Conservation (phyloP, 2,113 vertebrate genomes). For the Pteropus alecto region DNA sequence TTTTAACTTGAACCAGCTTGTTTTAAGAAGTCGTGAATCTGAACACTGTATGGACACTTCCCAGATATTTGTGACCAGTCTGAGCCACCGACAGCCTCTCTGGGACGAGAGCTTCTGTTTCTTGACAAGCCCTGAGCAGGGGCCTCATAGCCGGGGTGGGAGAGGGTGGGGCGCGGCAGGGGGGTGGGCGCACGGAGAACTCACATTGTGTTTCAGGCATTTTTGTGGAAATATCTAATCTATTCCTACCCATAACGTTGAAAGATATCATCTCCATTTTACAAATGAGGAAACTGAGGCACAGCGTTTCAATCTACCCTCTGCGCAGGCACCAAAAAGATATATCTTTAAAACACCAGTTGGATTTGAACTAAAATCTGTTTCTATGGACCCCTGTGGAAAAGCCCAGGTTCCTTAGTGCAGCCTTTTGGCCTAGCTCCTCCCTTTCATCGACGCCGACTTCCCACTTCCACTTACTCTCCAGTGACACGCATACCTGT, state of each 20-base stretch:
- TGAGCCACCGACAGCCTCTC: not conserved
- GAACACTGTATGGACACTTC: not conserved
- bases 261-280: not conserved
- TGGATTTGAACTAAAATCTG: not conserved
- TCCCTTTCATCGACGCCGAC: not conserved
- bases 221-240: not conserved
- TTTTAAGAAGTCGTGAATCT: not conserved
- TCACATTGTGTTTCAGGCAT: not conserved
- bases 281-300: not conserved
- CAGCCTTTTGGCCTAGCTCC: not conserved
- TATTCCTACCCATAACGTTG: not conserved
- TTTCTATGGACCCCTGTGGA: not conserved
- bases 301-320: not conserved
- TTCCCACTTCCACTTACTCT: not conserved
- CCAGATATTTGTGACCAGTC: not conserved
- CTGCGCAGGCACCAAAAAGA: not conserved
- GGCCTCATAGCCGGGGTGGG: not conserved
- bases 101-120: not conserved
- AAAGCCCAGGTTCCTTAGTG: not conserved
- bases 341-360: not conserved
- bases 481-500: not conserved
- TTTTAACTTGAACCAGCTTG: rapidly evolving
- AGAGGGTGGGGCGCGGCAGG: too few species aligned
- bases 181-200: not conserved
- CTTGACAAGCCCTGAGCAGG: too few species aligned